A percentile compares a stretch with the other conserved stretches of the same genome.
Evolutionary conservation across 2,888 invertebrate genomes (phyloP).

Genomic region (Oscheius sp.): DNA sequence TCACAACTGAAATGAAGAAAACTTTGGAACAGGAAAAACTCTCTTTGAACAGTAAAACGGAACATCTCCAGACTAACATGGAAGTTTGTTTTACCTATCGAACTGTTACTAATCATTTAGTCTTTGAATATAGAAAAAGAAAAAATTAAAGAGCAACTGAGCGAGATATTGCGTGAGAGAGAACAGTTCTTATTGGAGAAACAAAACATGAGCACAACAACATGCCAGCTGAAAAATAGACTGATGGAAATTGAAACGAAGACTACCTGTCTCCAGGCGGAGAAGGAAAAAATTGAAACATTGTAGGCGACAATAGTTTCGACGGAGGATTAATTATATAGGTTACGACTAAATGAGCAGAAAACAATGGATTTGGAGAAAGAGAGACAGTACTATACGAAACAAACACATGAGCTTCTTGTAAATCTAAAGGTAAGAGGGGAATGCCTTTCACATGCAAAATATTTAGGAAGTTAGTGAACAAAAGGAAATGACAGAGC

Average conservation of each 20-base stretch:
- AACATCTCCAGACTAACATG: constrained; percentile 62
- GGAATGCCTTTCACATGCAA: background rate
- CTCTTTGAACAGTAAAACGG: constrained; percentile 63
- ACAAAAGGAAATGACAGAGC: constrained; percentile 73
- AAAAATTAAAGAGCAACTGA: constrained; percentile 69
- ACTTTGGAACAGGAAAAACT: constrained; percentile 70
- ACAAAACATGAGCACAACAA: constrained; percentile 70
- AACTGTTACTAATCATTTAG: constrained; percentile 60
- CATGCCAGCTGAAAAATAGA: constrained; percentile 68
- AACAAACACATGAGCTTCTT: constrained; percentile 72
- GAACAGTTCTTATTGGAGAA: constrained; percentile 71
- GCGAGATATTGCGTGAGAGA: constrained; percentile 66
- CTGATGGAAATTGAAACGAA: constrained; percentile 71
- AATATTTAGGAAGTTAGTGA: constrained; percentile 70
- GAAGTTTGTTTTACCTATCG: constrained; percentile 33
- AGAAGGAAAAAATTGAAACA: constrained; percentile 71
- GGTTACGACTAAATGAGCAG: constrained; percentile 70
- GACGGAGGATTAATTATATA: constrained; percentile 37
- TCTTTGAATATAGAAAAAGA: constrained; percentile 71
- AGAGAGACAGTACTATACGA: constrained; percentile 72
- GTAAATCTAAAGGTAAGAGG: constrained; percentile 70
- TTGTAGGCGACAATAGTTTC: constrained; percentile 66
- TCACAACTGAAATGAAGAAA: constrained; percentile 71
- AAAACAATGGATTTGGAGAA: constrained; percentile 71
- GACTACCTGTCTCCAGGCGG: constrained; percentile 69